These are phyloP conservation scores for Apoda limacodes DNA, from an alignment of 2,888 invertebrate species.

Conservation along the genomic window DNA sequence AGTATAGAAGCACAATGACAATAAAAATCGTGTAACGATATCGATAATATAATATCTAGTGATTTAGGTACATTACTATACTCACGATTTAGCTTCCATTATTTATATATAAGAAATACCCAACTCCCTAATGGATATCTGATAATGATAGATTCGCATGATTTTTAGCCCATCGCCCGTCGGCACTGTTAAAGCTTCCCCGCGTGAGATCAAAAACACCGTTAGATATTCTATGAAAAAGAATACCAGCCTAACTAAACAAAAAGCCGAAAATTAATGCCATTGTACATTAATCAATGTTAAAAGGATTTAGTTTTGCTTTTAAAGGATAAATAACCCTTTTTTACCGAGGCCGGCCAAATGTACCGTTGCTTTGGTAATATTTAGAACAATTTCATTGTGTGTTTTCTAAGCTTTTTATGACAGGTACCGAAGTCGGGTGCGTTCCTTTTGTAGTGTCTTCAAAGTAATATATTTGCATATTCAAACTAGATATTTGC, in stretches of 20 bases:
- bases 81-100: no score
- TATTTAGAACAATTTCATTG: conserved; percentile 53
- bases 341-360: conserved; percentile 36
- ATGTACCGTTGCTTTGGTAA: conserved; percentile 42
- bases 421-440: conserved; percentile 35
- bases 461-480: conserved; percentile 53
- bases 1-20: no score
- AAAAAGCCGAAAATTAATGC: conserved; percentile 41
- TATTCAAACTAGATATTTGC: conserved; percentile 53
- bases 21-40: no score
- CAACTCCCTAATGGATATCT: no score
- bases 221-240: conserved; percentile 5
- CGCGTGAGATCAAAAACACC: conserved; percentile 19
- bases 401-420: conserved; percentile 53
- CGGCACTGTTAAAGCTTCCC: no score
- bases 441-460: conserved; percentile 36
- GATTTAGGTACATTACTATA: no score
- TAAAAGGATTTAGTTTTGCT: conserved; percentile 50
- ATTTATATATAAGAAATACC: no score
- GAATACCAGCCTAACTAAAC: conserved; percentile 32
- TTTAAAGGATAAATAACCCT: conserved; percentile 46
- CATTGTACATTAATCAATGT: conserved; percentile 56
- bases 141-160: no score
- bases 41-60: no score
- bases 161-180: no score